Conservation (phyloP, 2,888 invertebrate species). For the Eulithis prunata region DNA sequence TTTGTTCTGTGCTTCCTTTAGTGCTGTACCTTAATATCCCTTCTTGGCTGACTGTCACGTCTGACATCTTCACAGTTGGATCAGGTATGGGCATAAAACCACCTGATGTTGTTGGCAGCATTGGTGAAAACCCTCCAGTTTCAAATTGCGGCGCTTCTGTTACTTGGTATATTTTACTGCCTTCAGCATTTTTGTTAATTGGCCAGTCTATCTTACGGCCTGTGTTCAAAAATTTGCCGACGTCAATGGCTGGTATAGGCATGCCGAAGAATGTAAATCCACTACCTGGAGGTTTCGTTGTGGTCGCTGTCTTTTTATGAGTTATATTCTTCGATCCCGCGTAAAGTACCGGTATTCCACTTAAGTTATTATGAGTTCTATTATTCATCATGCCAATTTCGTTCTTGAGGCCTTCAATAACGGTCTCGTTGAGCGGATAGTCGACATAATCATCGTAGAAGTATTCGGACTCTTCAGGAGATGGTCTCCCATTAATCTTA, state of each 20-base stretch:
- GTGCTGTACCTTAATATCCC: slow-evolving; percentile 52
- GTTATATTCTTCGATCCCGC: slow-evolving; percentile 65
- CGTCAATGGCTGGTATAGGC: slow-evolving; percentile 89
- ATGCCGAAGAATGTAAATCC: slow-evolving; percentile 94
- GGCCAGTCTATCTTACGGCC: slow-evolving; percentile 78
- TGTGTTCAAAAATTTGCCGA: slow-evolving; percentile 86
- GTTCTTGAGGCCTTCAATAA: slow-evolving; percentile 67
- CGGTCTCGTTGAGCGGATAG: slow-evolving; percentile 87
- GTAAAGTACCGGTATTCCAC: slow-evolving; percentile 84
- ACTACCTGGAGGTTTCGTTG: slow-evolving; percentile 79
- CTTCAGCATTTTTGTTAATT: slow-evolving; percentile 67
- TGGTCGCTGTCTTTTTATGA: slow-evolving; percentile 58
- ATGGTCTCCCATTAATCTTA: slow-evolving; percentile 83
- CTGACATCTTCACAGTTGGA: slow-evolving; percentile 60
- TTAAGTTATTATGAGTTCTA: slow-evolving; percentile 76
- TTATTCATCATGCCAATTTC: slow-evolving; percentile 60
- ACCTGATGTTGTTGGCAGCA: slow-evolving; percentile 88
- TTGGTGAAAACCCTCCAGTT: slow-evolving; percentile 91
- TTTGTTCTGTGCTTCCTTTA: slow-evolving; percentile 54
- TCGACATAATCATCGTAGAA: slow-evolving; percentile 93
- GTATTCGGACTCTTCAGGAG: slow-evolving; percentile 91
- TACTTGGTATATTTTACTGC: slow-evolving; percentile 63
- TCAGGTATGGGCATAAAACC: slow-evolving; percentile 89
- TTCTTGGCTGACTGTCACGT: slow-evolving; percentile 50
- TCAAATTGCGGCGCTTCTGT: slow-evolving; percentile 86